Evolutionary conservation across 2,797 vertebrate species (phyloP).

Genomic region (Echeneis naucrates): DNA sequence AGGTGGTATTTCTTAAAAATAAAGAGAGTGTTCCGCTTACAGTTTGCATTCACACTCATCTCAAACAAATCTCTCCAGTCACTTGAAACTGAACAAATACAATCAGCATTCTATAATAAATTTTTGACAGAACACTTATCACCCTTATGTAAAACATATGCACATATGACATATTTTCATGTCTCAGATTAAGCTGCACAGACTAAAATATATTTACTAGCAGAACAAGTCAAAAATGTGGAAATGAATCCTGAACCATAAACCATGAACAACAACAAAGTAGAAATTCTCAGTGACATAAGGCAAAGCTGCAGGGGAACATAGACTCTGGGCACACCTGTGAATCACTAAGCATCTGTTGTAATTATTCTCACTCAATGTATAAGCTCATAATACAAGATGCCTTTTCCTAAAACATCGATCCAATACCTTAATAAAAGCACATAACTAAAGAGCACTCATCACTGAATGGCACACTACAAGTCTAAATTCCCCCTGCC

Average conservation of each 20-base stretch:
- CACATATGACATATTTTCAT: neutral
- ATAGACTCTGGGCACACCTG: neutral
- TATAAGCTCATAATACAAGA: neutral
- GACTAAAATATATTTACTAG: neutral
- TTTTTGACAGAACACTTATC: slow-evolving; percentile 16
- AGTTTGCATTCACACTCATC: slow-evolving; percentile 2
- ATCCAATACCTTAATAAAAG: neutral
- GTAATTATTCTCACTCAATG: neutral
- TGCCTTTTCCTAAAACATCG: neutral
- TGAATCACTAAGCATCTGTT: neutral
- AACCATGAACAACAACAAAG: too few species aligned
- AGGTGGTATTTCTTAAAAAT: neutral
- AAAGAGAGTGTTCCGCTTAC: neutral
- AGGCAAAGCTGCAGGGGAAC: neutral
- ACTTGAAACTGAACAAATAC: slow-evolving; percentile 16
- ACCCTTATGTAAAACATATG: slow-evolving; percentile 29
- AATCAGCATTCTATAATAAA: neutral
- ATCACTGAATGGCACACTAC: neutral
- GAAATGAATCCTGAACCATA: neutral
- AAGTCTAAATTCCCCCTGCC: slow-evolving; percentile 13
- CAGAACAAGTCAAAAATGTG: neutral
- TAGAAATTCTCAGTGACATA: too few species aligned
- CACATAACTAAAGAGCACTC: neutral
- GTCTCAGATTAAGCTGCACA: neutral
- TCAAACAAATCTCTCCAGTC: neutral